Percentiles rank a stretch among this genome's conserved stretches.
phyloP scores from a whole-genome alignment of 2,113 vertebrate genomes.

The Himantopus leucocephalus region DNA sequence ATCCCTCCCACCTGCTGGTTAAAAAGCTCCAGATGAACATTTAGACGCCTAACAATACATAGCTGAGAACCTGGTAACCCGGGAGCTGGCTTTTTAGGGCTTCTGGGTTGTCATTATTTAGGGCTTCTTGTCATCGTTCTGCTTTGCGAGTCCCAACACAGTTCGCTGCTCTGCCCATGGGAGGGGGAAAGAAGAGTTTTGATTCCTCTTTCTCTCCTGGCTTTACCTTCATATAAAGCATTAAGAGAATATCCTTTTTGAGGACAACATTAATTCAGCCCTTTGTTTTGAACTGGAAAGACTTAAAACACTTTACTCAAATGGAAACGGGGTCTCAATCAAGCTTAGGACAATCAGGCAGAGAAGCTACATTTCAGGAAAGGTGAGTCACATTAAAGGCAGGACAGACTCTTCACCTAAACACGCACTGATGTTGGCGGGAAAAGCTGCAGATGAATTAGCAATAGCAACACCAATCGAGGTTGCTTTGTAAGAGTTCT shows the following conservation, averaged over 20 bases:
- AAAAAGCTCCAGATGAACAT: not conserved
- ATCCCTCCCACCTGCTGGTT: not conserved
- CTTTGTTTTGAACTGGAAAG: not conserved
- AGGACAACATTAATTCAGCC: not conserved
- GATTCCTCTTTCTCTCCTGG: not conserved
- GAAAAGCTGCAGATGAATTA: not conserved
- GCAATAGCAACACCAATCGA: not conserved
- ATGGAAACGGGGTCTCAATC: not conserved
- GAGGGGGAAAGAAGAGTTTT: not conserved
- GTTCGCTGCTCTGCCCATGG: not conserved
- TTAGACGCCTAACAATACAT: not conserved
- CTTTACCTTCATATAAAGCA: not conserved
- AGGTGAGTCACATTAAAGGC: not conserved
- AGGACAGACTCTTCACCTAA: not conserved
- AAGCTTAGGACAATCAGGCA: not conserved
- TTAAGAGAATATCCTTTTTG: not conserved
- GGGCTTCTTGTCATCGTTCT: not conserved
- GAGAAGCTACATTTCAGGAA: not conserved
- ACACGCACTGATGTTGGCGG: not conserved
- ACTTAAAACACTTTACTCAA: not conserved
- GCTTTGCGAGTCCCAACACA: rapidly evolving
- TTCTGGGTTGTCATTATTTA: not conserved
- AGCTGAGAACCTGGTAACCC: not conserved
- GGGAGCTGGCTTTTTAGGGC: not conserved
- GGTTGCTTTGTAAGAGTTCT: not conserved